These are phyloP conservation scores for Kryptopterus vitreolus DNA, from an alignment of 2,797 vertebrate genomes.

Conservation along the genomic window DNA sequence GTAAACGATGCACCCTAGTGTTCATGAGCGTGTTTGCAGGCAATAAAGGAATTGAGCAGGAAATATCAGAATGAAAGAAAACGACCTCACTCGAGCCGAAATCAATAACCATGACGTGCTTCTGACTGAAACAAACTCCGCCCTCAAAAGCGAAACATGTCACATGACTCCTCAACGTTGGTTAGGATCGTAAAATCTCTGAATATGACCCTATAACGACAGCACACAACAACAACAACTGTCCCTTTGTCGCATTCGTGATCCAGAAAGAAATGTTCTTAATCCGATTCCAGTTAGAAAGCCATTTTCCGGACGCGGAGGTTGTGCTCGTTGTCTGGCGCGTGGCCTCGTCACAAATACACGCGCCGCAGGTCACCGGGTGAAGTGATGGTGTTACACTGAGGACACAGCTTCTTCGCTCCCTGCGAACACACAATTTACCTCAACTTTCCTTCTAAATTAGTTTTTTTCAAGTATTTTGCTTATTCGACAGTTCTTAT, in stretches of 20 bases:
- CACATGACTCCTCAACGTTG: neutral
- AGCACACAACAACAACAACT: neutral
- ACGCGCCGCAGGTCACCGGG: slow-evolving; percentile 81
- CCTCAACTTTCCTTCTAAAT: neutral
- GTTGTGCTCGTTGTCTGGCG: no score
- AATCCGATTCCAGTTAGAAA: neutral
- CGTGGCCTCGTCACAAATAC: slow-evolving; percentile 72
- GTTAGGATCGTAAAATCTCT: neutral
- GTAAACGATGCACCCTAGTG: no score
- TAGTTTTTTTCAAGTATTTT: no score
- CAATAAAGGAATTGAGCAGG: no score
- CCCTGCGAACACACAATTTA: slow-evolving; percentile 64
- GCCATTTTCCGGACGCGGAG: neutral
- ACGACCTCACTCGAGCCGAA: neutral
- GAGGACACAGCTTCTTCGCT: slow-evolving; percentile 83
- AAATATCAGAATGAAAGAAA: neutral
- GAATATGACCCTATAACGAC: neutral
- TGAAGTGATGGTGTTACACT: slow-evolving; percentile 84
- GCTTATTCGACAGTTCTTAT: no score
- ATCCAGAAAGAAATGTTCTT: neutral
- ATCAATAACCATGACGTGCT: neutral
- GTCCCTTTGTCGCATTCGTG: neutral
- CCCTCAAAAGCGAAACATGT: neutral
- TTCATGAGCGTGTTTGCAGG: no score
- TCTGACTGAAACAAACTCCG: neutral